Percentiles rank a stretch among this genome's conserved stretches.
phyloP scores from a whole-genome alignment of 1,140 invertebrate species.

The Trissolcus basalis region DNA sequence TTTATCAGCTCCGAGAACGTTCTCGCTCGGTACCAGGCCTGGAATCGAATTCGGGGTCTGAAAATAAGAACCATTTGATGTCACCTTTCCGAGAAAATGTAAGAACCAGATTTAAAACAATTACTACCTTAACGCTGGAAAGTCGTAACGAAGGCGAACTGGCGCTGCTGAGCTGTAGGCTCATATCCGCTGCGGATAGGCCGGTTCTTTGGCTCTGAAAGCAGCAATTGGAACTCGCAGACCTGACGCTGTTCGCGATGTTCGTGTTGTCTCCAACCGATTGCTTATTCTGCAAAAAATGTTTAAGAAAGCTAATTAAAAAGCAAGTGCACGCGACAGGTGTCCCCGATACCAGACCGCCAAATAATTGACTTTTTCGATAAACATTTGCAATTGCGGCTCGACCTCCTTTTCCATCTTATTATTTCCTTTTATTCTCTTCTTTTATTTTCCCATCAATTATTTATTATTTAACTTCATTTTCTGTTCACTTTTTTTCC shows the following conservation, averaged over 20 bases:
- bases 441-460: not conserved
- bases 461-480: too few species aligned
- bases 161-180: conserved; percentile 75
- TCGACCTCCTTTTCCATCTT: not conserved
- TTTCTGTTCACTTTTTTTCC: too few species aligned
- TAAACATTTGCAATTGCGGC: too few species aligned
- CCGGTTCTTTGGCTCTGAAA: conserved; percentile 70
- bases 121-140: conserved; percentile 74
- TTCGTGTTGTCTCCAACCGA: conserved; percentile 64
- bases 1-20: too few species aligned
- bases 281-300: conserved; percentile 69
- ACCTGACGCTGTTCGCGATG: conserved; percentile 60
- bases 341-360: conserved; percentile 27
- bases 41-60: conserved; percentile 77
- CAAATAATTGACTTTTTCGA: conserved; percentile 37
- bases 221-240: conserved; percentile 70
- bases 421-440: conserved; percentile 5
- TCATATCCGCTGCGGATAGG: conserved; percentile 75
- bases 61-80: conserved; percentile 1
- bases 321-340: conserved; percentile 33
- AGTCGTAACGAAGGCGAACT: conserved; percentile 76
- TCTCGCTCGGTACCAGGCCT: conserved; percentile 72
- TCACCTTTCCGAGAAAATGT: not conserved
- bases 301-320: conserved; percentile 42
- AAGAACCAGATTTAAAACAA: not conserved